phyloP scores from a whole-genome alignment of 2,888 invertebrate genomes.

The Tipula lateralis region DNA sequence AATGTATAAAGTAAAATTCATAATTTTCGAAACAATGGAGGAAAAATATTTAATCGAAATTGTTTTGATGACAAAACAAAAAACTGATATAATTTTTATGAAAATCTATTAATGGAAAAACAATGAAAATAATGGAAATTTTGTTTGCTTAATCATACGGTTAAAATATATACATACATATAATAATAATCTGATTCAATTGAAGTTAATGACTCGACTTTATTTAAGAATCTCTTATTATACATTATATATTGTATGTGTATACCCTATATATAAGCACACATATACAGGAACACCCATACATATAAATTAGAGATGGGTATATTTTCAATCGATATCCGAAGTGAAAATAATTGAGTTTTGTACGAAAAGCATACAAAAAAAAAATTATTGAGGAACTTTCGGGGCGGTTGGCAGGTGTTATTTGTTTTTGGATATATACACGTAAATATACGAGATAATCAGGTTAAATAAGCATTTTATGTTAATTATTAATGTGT shows the following conservation, averaged over 20 bases:
- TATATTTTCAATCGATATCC: background rate
- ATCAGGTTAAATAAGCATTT: background rate
- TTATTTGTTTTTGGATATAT: background rate
- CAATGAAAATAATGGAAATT: slow-evolving; percentile 19
- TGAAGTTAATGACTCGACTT: slow-evolving; percentile 19
- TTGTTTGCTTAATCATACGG: slow-evolving; percentile 24
- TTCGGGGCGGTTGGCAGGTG: background rate
- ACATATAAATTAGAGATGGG: background rate
- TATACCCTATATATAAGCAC: background rate
- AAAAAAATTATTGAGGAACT: background rate
- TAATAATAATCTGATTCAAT: slow-evolving; percentile 7
- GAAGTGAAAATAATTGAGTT: background rate
- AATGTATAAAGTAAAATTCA: background rate
- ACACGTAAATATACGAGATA: background rate
- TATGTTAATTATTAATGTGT: background rate
- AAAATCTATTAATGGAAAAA: slow-evolving; percentile 16
- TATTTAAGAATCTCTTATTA: slow-evolving; percentile 14
- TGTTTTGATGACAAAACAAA: slow-evolving; percentile 21
- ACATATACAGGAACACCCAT: background rate
- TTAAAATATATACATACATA: background rate
- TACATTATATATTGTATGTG: background rate
- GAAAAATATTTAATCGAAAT: background rate
- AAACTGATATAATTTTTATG: background rate
- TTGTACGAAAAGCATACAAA: background rate
- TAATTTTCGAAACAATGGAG: background rate